phyloP scores from a whole-genome alignment of 2,888 invertebrate genomes.

The Heliconius hortense region DNA sequence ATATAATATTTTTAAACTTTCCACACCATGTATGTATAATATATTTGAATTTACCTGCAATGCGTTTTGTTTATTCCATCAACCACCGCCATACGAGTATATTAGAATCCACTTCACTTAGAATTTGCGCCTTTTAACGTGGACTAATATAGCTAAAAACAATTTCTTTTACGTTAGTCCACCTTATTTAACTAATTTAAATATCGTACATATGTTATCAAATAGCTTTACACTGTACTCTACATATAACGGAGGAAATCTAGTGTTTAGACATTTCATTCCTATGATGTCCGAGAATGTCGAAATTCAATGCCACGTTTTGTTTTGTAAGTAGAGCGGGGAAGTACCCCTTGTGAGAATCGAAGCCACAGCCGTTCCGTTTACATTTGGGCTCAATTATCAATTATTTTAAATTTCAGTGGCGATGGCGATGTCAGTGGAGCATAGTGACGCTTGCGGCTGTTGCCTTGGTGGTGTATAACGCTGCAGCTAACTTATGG shows the following conservation, averaged over 20 bases:
- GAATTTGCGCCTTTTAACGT: not conserved
- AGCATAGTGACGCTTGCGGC: slow-evolving; percentile 85
- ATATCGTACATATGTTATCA: not conserved
- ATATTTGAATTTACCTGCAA: not conserved
- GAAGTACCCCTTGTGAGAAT: not conserved
- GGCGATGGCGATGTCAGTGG: slow-evolving; percentile 84
- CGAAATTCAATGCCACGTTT: not conserved
- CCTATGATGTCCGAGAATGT: not conserved
- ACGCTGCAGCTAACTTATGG: slow-evolving; percentile 72
- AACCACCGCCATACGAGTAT: too few relatives aligned
- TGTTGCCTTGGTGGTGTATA: slow-evolving; percentile 84
- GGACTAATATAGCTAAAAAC: not conserved
- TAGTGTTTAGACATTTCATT: too few relatives aligned
- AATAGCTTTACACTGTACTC: too few relatives aligned
- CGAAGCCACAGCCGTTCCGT: not conserved
- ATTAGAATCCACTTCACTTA: not conserved
- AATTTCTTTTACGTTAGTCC: not conserved
- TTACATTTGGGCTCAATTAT: not conserved
- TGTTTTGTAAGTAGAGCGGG: not conserved
- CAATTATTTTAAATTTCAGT: slow-evolving; percentile 52
- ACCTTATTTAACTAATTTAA: not conserved
- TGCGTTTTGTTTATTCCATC: slow-evolving; percentile 3
- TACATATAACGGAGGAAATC: too few relatives aligned
- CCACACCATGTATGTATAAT: slow-evolving; percentile 5
- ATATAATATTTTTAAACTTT: not conserved